Evolutionary conservation across 2,888 invertebrate species (phyloP).

Genomic region (Gibbula magus): DNA sequence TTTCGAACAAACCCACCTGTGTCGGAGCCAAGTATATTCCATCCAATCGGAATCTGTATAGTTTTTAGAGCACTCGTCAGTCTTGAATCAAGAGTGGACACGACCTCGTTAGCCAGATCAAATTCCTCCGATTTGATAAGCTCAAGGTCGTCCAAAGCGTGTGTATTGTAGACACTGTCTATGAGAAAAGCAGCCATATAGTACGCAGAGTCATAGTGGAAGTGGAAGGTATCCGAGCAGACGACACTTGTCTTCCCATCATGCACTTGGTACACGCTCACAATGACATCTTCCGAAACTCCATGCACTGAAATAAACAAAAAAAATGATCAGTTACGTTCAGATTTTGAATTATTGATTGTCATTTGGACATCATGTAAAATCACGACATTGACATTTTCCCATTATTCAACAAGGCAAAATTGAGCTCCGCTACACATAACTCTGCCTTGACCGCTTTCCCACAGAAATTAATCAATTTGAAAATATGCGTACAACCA

Average conservation of each 20-base stretch:
- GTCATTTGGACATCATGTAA: too few relatives aligned
- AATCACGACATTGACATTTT: too few relatives aligned
- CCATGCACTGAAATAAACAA: constrained; percentile 56
- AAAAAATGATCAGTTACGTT: background rate
- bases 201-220: constrained; percentile 59
- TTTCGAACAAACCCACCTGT: constrained; percentile 43
- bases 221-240: constrained; percentile 47
- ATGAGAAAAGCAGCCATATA: constrained; percentile 63
- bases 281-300: constrained; percentile 55
- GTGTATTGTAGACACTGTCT: constrained; percentile 62
- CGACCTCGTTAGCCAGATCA: constrained; percentile 64
- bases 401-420: too few relatives aligned
- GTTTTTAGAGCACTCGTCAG: constrained; percentile 58
- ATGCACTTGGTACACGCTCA: constrained; percentile 52
- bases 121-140: constrained; percentile 64
- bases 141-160: constrained; percentile 62
- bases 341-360: too few relatives aligned
- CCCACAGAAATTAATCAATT: too few relatives aligned
- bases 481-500: too few relatives aligned
- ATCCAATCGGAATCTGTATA: constrained; percentile 57
- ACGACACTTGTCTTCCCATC: constrained; percentile 38
- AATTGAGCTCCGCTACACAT: too few relatives aligned
- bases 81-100: constrained; percentile 63
- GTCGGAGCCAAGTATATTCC: constrained; percentile 63
- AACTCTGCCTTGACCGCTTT: too few relatives aligned